These are phyloP conservation scores for Suillia variegata DNA, from an alignment of 2,888 invertebrate species.

Conservation along the genomic window DNA sequence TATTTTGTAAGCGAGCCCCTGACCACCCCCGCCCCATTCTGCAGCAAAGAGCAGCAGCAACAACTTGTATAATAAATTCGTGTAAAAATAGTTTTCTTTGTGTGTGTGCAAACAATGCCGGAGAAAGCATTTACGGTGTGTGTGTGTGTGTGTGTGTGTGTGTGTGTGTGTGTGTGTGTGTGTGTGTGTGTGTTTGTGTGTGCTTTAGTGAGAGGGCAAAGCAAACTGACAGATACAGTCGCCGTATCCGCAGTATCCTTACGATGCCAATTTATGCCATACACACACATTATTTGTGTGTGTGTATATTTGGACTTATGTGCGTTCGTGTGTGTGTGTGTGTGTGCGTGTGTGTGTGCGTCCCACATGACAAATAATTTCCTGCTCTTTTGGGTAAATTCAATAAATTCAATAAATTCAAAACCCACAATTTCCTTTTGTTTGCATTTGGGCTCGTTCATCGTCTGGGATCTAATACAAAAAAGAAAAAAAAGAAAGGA, in stretches of 20 bases:
- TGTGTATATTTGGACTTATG: not conserved
- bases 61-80: not conserved
- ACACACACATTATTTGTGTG: too few relatives aligned
- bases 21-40: too few relatives aligned
- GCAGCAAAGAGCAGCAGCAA: too few relatives aligned
- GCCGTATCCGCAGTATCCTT: not conserved
- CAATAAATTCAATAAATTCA: conserved; percentile 31
- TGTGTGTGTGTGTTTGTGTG: too few relatives aligned
- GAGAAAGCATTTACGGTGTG: too few relatives aligned
- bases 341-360: not conserved
- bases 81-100: not conserved
- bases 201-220: too few relatives aligned
- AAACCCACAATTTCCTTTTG: conserved; percentile 31
- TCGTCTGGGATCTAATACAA: not conserved
- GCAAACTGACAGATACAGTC: too few relatives aligned
- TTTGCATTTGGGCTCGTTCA: conserved; percentile 19
- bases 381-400: conserved; percentile 20
- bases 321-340: not conserved
- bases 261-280: not conserved
- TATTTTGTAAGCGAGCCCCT: too few relatives aligned
- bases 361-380: conserved; percentile 19
- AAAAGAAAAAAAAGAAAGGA: not conserved
- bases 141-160: too few relatives aligned
- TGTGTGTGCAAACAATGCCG: too few relatives aligned
- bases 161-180: too few relatives aligned